Base-by-base conservation (phyloP, 1,140 invertebrate genomes). In the Drosophila leontia region DNA sequence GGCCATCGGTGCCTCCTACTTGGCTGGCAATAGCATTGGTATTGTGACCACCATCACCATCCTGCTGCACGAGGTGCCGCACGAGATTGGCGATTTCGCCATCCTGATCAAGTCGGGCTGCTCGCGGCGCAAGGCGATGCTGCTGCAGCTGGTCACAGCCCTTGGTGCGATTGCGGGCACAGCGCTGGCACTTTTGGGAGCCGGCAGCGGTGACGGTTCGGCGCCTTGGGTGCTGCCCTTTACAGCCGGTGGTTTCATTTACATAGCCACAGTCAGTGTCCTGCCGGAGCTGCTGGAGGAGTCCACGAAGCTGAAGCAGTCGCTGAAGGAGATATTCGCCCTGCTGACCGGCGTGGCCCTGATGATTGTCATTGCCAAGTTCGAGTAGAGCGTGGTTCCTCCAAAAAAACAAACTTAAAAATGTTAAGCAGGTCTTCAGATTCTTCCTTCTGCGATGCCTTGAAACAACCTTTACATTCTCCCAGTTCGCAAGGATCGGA, bases 31-130 rank as follows among this genome's bases (percentile, higher is more conserved):
- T 81, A 94, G 97, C 91, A 95, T 99, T 59, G 99, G 99, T 1
- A 91, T 97, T 11, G 93, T 99, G 0, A 99, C 98, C 8, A 99
- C 98, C 0, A 95, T 98, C 67, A 98, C 98, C 37, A 99, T 99
- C 48, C 58, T 93, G 90, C 94, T 98, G 32, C 98, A 99, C 90
- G 98, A 99, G 94, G 97, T 99, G 61, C 99, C 99, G 0, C 99
- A 99, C 91, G 99, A 99, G 93, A 96, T 99, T 51, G 98, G 98
- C 0, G 98, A 99, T 93, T 99, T 99, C 93, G 98, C 98, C 4
- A 99, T 99, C 82, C 93, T 99, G 12, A 94, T 99, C n/a, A 96
- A 95, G 85, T 97, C 97, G 41, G 97, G 98, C 1, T 99, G 99
- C 93, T 96, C 96, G 29, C 94, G 97, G 67, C 98, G 97, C 96